Conservation (phyloP, 2,888 invertebrate species). For the Morpho helenor region DNA sequence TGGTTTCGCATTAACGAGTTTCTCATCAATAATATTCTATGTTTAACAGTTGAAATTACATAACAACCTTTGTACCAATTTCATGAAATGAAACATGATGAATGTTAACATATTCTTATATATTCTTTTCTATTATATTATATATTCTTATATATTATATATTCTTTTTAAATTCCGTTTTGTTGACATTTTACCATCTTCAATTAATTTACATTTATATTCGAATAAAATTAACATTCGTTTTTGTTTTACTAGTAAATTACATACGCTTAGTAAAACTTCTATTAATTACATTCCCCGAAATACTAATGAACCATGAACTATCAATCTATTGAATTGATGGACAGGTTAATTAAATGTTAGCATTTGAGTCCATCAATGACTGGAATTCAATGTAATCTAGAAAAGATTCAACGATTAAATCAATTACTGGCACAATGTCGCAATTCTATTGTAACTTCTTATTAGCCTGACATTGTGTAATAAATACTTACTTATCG, state of each 20-base stretch:
- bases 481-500: neutral
- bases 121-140: too few species aligned
- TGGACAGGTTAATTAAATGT: constrained; percentile 5
- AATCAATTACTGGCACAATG: constrained; percentile 30
- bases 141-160: too few species aligned
- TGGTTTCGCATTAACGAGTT: too few species aligned
- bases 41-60: too few species aligned
- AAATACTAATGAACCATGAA: too few species aligned
- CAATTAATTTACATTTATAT: neutral
- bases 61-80: too few species aligned
- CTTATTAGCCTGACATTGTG: constrained; percentile 8
- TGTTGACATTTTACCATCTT: constrained; percentile 19
- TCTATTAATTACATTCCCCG: too few species aligned
- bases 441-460: constrained; percentile 35
- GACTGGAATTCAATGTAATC: constrained; percentile 19
- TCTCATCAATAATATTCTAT: too few species aligned
- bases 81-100: too few species aligned
- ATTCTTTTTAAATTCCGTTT: constrained; percentile 32
- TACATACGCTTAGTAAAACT: too few species aligned
- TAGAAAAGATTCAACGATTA: constrained; percentile 24
- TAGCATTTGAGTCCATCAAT: constrained; percentile 6
- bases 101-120: neutral
- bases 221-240: too few species aligned
- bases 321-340: constrained; percentile 1
- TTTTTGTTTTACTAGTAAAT: too few species aligned